phyloP scores from a whole-genome alignment of 1,140 invertebrate species.

The Stegodyphus mimosarum region DNA sequence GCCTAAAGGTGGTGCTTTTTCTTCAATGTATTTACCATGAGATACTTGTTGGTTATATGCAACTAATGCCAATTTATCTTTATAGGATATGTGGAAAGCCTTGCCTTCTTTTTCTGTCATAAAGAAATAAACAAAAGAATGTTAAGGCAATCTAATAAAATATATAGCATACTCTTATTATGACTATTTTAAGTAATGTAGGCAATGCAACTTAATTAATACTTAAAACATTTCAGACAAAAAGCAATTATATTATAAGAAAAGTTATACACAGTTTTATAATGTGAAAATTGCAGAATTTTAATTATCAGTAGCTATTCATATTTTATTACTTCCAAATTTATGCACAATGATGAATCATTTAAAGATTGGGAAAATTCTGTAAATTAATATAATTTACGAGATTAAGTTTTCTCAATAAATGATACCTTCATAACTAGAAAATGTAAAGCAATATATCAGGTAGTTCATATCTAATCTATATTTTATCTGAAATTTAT shows the following conservation, averaged over 20 bases:
- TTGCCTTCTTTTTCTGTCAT: constrained; percentile 92
- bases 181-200: not conserved
- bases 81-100: constrained; percentile 92
- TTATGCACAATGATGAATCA: no score
- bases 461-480: no score
- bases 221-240: not conserved
- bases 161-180: not conserved
- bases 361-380: no score
- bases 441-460: no score
- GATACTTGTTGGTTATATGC: constrained; percentile 91
- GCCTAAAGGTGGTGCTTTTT: constrained; percentile 85
- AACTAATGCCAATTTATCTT: constrained; percentile 90
- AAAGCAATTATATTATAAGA: not conserved
- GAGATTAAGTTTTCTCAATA: no score
- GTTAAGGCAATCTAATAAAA: not conserved
- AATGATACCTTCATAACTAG: no score
- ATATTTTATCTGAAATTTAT: no score
- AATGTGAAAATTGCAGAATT: not conserved
- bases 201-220: not conserved
- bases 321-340: not conserved
- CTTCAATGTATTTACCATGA: constrained; percentile 83
- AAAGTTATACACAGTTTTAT: not conserved
- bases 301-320: not conserved
- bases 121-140: constrained; percentile 65
- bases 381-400: no score